Evolutionary conservation across 2,888 invertebrate genomes (phyloP).

Genomic region (Apocheima hispidaria): DNA sequence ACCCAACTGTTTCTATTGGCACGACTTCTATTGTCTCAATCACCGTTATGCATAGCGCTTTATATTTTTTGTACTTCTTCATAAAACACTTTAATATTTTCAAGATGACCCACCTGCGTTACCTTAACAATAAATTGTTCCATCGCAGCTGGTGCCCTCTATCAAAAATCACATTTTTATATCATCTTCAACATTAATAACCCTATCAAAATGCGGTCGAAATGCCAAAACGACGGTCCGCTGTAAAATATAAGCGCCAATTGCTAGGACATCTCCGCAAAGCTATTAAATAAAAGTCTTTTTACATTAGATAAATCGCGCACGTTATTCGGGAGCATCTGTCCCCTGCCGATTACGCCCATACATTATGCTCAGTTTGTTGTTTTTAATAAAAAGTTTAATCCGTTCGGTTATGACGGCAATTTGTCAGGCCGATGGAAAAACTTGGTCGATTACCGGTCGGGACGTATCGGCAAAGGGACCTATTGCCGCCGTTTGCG

Average conservation of each 20-base stretch:
- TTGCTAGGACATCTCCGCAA: conserved; percentile 80
- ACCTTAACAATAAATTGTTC: conserved; percentile 71
- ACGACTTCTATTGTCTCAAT: conserved; percentile 65
- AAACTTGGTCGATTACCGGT: conserved; percentile 83
- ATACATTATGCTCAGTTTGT: conserved; percentile 86
- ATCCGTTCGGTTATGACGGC: conserved; percentile 85
- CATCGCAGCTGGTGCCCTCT: conserved; percentile 68
- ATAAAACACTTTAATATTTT: conserved; percentile 34
- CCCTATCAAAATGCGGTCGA: conserved; percentile 74
- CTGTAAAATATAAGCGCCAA: conserved; percentile 79
- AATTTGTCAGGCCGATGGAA: conserved; percentile 84
- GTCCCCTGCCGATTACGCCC: conserved; percentile 84
- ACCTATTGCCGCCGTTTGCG: conserved; percentile 59
- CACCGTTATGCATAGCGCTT: conserved; percentile 57
- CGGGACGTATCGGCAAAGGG: conserved; percentile 59
- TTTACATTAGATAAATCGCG: conserved; percentile 85
- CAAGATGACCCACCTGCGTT: conserved; percentile 59
- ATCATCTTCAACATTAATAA: conserved; percentile 77
- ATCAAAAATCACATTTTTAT: conserved; percentile 80
- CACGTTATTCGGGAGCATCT: conserved; percentile 83
- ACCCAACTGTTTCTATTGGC: conserved; percentile 76
- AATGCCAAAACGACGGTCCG: conserved; percentile 76
- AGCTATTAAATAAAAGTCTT: conserved; percentile 85
- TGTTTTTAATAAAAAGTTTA: conserved; percentile 87
- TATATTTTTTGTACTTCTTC: conserved; percentile 58